Conservation (phyloP, 2,888 invertebrate species). For the Ophraella communa region DNA sequence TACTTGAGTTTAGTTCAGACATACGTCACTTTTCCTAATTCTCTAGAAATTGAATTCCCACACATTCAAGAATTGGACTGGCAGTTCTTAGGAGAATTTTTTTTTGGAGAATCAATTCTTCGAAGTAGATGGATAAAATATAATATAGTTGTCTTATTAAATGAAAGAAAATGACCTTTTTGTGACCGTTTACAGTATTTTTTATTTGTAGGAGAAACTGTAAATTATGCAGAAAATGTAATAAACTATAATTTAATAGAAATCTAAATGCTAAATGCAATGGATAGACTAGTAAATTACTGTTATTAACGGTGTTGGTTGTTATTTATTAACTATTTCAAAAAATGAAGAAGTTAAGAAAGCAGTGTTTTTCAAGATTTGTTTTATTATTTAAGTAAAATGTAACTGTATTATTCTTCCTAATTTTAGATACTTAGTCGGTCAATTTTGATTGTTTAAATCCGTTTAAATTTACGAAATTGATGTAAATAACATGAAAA, state of each 20-base stretch:
- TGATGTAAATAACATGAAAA: no score
- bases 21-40: no score
- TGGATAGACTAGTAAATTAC: neutral
- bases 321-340: conserved; percentile 5
- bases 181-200: neutral
- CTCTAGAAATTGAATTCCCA: no score
- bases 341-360: conserved; percentile 9
- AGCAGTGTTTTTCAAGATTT: conserved; percentile 6
- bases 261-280: conserved; percentile 10
- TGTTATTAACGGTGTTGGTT: neutral
- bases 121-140: neutral
- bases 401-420: neutral
- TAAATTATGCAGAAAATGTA: neutral
- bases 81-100: no score
- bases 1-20: no score
- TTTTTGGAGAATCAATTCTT: no score
- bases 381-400: neutral
- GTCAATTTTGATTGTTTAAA: no score
- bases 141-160: no score
- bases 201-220: conserved; percentile 11
- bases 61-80: no score
- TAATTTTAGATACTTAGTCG: no score
- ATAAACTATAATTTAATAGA: conserved; percentile 16
- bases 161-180: neutral
- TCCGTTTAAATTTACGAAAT: no score